These are phyloP conservation scores for Limenitis camilla DNA, from an alignment of 2,888 invertebrate genomes.

Conservation along the genomic window DNA sequence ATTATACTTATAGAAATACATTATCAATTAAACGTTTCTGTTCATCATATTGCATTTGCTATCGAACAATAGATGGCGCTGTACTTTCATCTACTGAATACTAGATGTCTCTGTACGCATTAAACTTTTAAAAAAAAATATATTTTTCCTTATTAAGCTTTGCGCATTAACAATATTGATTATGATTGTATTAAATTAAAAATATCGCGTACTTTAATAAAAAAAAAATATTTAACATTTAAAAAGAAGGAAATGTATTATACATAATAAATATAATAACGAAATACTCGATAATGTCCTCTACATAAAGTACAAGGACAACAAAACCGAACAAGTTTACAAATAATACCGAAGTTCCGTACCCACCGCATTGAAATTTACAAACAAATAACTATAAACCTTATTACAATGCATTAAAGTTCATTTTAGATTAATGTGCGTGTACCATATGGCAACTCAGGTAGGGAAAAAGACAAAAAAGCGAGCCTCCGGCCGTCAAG, in stretches of 20 bases:
- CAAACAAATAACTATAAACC: background rate
- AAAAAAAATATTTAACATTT: background rate
- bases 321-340: conserved; percentile 13
- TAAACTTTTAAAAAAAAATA: background rate
- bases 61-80: conserved; percentile 22
- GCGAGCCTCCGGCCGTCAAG: conserved; percentile 26
- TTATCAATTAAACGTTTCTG: background rate
- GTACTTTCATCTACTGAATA: background rate
- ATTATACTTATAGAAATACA: background rate
- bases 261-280: background rate
- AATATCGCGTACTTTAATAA: background rate
- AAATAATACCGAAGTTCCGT: conserved; percentile 16
- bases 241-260: background rate
- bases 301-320: conserved; percentile 8
- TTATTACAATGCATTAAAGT: background rate
- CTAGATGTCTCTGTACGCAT: background rate
- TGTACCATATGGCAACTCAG: conserved; percentile 35
- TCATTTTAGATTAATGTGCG: background rate
- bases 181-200: background rate
- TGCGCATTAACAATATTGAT: too few species aligned
- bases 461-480: conserved; percentile 33
- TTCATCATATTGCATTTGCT: conserved; percentile 10
- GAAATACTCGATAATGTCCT: conserved; percentile 1
- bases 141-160: background rate
- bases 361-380: conserved; percentile 19